These are phyloP conservation scores for Coluber constrictor DNA, from an alignment of 2,797 vertebrate genomes.

Conservation along the genomic window DNA sequence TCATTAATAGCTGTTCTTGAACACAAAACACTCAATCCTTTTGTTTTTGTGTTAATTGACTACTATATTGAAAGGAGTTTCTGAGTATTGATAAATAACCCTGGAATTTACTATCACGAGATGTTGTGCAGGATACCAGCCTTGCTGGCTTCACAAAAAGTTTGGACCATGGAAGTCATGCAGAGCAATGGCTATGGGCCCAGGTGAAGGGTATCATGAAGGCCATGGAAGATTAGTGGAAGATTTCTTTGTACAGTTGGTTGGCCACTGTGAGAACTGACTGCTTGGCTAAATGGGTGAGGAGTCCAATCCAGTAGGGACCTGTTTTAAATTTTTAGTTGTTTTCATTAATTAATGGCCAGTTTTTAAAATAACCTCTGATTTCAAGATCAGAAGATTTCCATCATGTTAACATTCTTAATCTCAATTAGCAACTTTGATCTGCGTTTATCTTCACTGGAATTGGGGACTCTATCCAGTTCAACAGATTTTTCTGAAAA, in stretches of 20 bases:
- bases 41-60: background rate
- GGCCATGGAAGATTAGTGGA: background rate
- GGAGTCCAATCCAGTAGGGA: background rate
- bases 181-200: background rate
- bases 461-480: background rate
- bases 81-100: background rate
- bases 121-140: background rate
- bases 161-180: background rate
- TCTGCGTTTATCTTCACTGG: background rate
- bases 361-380: background rate
- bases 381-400: conserved; percentile 22
- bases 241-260: background rate
- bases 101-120: background rate
- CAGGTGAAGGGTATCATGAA: background rate
- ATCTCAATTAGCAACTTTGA: background rate
- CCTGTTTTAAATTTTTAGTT: background rate
- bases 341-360: background rate
- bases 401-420: background rate
- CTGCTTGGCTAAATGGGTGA: background rate
- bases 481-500: background rate
- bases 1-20: background rate
- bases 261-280: background rate
- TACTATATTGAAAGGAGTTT: background rate
- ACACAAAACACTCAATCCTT: background rate
- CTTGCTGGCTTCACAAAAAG: background rate